Evolutionary conservation across 1,140 invertebrate species (phyloP).

Genomic region (Ooceraea biroi): DNA sequence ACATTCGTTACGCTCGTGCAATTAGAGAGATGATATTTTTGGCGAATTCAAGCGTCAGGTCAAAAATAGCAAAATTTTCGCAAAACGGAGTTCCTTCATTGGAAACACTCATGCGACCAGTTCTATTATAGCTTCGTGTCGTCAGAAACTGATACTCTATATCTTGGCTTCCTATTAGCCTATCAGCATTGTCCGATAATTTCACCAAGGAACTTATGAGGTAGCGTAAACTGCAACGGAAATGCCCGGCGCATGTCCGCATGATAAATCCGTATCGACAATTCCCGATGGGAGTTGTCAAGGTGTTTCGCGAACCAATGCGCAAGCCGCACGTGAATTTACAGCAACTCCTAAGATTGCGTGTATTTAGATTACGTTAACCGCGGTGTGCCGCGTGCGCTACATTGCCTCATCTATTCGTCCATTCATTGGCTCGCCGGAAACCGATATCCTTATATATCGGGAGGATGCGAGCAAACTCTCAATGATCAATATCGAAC

Average conservation of each 20-base stretch:
- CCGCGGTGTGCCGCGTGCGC: neutral
- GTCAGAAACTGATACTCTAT: too few relatives aligned
- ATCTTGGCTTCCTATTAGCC: neutral
- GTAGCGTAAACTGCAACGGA: neutral
- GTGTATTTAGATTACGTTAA: slow-evolving; percentile 15
- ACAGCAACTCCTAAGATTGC: neutral
- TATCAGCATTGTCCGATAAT: slow-evolving; percentile 49
- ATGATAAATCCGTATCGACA: slow-evolving; percentile 38
- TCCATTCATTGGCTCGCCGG: neutral
- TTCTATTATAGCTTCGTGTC: too few relatives aligned
- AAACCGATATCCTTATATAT: neutral
- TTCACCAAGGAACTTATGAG: slow-evolving; percentile 17
- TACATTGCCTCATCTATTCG: neutral
- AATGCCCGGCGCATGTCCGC: slow-evolving; percentile 27
- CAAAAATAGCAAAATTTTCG: too few relatives aligned
- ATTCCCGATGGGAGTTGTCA: slow-evolving; percentile 43
- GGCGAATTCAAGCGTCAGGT: too few relatives aligned
- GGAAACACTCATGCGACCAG: too few relatives aligned
- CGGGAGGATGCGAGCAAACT: too few relatives aligned
- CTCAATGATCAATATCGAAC: too few relatives aligned
- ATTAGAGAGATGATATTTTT: too few relatives aligned
- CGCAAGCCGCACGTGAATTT: slow-evolving; percentile 13
- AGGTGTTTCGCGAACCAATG: slow-evolving; percentile 25
- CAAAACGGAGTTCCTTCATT: too few relatives aligned
- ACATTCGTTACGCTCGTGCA: too few relatives aligned